Evolutionary conservation across 2,797 vertebrate genomes (phyloP), one percentile per base, ranked within the genome.

Genomic region (Argyrosomus regius): DNA sequence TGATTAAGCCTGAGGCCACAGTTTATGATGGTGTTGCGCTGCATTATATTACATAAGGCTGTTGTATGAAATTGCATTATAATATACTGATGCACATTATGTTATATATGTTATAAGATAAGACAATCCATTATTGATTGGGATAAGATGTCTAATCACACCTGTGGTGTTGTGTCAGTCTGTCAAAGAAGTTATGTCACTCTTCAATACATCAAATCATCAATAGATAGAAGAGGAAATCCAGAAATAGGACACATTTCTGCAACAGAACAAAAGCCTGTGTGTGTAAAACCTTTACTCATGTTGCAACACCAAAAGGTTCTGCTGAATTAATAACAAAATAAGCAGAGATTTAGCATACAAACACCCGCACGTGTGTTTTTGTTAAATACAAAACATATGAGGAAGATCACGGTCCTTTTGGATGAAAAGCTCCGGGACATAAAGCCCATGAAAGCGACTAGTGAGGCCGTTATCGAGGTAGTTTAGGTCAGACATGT

Each of bases 161-260:
- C 20, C 6, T 46, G 16, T 43, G 7, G 13, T 35, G 54, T 24
- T 28, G 16, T 39, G 35, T 62, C 46, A 49, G 48, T 54, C 28
- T 72, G 45, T 60, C 57, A 68, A 18, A 43, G 1, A 48, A 39
- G 54, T 54, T 68, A 69, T 61, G 39, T 28, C 22, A 43, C 39
- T 60, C n/a, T 43, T 50, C 10, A 56, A 39, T 20, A 48, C 48
- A 68, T 59, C 26, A 63, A 8, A 22, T 0, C 26, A 59, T 39
- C 13, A 11, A 49, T 3, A 7, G 31, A 6, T 18, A 22, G 22
- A 22, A 22, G 22, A 22, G 14, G 41, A 39, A 39, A 39, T 52
- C 4, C 54, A 50, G 11, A 39, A 45, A 48, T 39, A 22, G 18
- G 31, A 58, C 26, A 8, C 12, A 56, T 39, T 1, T 46, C 4